A percentile compares a stretch with the other conserved stretches of the same genome.
Conservation (phyloP, 1,140 invertebrate species). For the Melipona quadrifasciata region DNA sequence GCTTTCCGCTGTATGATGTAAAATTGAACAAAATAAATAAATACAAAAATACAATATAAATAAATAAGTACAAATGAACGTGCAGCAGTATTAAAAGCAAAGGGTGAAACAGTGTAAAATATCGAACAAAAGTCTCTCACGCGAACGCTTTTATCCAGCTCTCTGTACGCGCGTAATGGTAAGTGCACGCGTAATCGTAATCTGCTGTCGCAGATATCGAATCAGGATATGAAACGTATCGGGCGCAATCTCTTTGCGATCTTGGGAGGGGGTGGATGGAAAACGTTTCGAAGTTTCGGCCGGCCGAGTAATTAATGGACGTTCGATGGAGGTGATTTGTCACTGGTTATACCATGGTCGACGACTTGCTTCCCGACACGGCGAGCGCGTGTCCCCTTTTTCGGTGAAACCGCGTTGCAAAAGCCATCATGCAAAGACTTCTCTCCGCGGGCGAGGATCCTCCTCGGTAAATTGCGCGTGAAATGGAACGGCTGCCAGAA, state of each 20-base stretch:
- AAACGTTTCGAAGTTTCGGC: not conserved
- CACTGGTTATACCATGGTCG: conserved; percentile 38
- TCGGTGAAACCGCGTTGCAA: conserved; percentile 43
- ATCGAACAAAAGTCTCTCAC: no score
- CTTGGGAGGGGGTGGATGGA: no score
- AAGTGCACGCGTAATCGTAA: no score
- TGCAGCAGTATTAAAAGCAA: no score
- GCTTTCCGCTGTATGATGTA: no score
- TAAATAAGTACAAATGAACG: no score
- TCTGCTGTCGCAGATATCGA: no score
- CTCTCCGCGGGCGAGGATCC: conserved; percentile 44
- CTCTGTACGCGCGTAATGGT: no score
- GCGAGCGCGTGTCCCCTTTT: conserved; percentile 47
- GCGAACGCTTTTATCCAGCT: no score
- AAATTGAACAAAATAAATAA: no score
- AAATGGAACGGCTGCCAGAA: conserved; percentile 65
- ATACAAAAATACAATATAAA: no score
- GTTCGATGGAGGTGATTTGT: conserved; percentile 20
- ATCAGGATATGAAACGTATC: not conserved
- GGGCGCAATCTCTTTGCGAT: not conserved
- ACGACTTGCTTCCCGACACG: conserved; percentile 14
- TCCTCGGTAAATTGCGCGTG: conserved; percentile 62
- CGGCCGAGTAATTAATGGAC: conserved; percentile 16
- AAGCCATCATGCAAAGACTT: conserved; percentile 64
- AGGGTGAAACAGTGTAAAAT: no score